phyloP scores from a whole-genome alignment of 2,888 invertebrate genomes.

The Lydus trimaculatus region DNA sequence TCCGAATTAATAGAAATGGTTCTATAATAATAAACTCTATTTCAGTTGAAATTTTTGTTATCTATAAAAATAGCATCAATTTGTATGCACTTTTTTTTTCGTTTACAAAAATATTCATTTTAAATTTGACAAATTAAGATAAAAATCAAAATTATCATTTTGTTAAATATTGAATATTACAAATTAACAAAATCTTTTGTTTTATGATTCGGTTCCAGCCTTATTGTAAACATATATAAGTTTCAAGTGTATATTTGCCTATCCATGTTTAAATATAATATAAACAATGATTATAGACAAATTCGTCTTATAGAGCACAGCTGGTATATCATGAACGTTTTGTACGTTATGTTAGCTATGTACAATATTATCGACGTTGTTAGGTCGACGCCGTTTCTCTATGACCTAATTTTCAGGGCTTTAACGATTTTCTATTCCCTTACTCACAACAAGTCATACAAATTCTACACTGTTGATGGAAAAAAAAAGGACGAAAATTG shows the following conservation, averaged over 20 bases:
- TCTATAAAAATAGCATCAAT: background rate
- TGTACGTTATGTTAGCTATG: background rate
- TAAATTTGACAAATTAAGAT: background rate
- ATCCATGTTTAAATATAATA: background rate
- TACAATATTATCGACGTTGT: slow-evolving; percentile 11
- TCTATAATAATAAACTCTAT: background rate
- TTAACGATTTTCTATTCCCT: slow-evolving; percentile 23
- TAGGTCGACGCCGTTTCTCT: slow-evolving; percentile 17
- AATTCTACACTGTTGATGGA: slow-evolving; percentile 10
- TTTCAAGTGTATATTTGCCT: background rate
- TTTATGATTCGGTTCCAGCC: background rate
- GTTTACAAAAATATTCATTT: background rate
- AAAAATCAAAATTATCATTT: background rate
- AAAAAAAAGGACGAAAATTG: background rate
- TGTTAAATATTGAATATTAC: background rate
- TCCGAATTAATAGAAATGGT: background rate
- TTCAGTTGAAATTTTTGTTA: background rate
- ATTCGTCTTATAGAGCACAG: background rate
- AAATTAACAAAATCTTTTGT: background rate
- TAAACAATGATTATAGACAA: slow-evolving; percentile 6
- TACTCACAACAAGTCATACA: slow-evolving; percentile 13
- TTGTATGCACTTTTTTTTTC: background rate
- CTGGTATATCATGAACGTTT: background rate
- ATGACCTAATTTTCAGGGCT: slow-evolving; percentile 25
- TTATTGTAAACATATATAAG: background rate